phyloP scores from a whole-genome alignment of 2,113 vertebrate species.

The Chionis minor region DNA sequence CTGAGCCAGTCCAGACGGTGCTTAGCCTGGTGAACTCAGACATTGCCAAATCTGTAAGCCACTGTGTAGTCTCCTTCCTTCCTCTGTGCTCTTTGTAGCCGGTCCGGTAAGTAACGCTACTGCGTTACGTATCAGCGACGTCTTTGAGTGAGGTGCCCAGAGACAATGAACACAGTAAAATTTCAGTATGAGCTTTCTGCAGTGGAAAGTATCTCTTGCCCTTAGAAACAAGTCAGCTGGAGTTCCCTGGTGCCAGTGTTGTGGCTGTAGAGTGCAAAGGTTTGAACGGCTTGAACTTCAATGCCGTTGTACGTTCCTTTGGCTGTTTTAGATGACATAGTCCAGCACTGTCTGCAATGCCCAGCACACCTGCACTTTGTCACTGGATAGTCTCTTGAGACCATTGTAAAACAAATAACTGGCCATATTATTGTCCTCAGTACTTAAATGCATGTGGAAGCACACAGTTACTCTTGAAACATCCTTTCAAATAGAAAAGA shows the following conservation, averaged over 20 bases:
- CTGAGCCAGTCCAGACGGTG: not conserved
- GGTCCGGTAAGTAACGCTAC: fast-evolving
- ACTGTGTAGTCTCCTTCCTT: not conserved
- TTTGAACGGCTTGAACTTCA: not conserved
- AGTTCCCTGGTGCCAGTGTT: not conserved
- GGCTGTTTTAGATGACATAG: not conserved
- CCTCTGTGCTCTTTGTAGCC: not conserved
- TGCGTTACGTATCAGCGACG: not conserved
- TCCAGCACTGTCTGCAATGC: not conserved
- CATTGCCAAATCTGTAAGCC: not conserved
- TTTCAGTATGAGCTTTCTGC: not conserved
- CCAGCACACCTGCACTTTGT: not conserved
- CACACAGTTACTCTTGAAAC: not conserved
- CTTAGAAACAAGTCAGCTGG: not conserved
- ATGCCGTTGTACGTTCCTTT: not conserved
- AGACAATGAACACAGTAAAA: not conserved
- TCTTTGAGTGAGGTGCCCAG: not conserved
- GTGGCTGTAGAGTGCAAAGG: not conserved
- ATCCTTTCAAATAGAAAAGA: not conserved
- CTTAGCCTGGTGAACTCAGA: not conserved
- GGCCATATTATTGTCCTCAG: not conserved
- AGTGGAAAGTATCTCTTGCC: not conserved
- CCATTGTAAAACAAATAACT: not conserved
- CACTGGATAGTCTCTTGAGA: not conserved
- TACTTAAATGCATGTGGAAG: not conserved